A percentile compares a stretch with the other conserved stretches of the same genome.
These are phyloP conservation scores for Luidia sarsii DNA, from an alignment of 53 echinoderm and acorn worm species.

Conservation along the genomic window DNA sequence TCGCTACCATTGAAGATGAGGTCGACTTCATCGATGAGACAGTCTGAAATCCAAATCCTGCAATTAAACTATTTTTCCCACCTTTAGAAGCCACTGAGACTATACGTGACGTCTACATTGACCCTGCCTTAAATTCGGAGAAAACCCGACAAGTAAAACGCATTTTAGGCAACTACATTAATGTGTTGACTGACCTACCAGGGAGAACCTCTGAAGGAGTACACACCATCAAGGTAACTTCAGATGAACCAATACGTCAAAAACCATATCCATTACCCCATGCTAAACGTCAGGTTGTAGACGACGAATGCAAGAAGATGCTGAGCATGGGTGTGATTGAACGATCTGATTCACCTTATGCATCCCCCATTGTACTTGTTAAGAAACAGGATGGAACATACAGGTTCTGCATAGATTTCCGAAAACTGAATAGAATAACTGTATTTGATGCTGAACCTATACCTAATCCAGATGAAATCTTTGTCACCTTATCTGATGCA, in stretches of 20 bases:
- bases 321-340: constrained; percentile 9
- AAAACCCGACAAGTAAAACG: neutral
- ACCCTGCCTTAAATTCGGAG: neutral
- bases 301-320: constrained; percentile 16
- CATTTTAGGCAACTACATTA: neutral
- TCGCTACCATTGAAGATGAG: too few relatives aligned
- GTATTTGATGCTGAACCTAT: constrained; percentile 45
- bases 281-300: constrained; percentile 7
- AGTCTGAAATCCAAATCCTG: neutral
- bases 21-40: neutral
- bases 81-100: constrained; percentile 17
- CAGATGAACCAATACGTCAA: constrained; percentile 5
- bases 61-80: neutral
- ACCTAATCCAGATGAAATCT: constrained; percentile 29
- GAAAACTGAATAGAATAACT: constrained; percentile 2
- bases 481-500: constrained; percentile 16
- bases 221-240: neutral
- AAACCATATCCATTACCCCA: constrained; percentile 37
- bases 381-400: constrained; percentile 18
- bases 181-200: constrained; percentile 26
- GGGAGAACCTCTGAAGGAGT: constrained; percentile 6
- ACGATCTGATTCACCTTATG: constrained; percentile 36
- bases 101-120: constrained; percentile 20
- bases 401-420: constrained; percentile 36
- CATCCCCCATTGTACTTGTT: constrained; percentile 29